Evolutionary conservation across 1,140 invertebrate genomes (phyloP).

Genomic region (Potamilus streckersoni): DNA sequence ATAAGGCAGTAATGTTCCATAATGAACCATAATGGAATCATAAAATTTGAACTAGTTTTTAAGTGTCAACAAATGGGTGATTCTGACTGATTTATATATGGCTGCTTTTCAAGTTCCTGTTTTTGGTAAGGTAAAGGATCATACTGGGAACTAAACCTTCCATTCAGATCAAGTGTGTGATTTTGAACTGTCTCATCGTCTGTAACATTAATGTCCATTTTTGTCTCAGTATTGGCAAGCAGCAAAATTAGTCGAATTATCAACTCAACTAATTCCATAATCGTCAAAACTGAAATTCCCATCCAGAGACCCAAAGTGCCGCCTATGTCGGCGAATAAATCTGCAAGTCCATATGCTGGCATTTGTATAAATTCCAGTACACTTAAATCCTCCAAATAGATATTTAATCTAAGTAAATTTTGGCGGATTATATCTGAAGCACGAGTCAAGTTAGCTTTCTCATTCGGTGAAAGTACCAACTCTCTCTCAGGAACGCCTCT

Average conservation of each 20-base stretch:
- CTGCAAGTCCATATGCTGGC: slow-evolving; percentile 57
- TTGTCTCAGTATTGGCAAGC: slow-evolving; percentile 56
- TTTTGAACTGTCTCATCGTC: slow-evolving; percentile 8
- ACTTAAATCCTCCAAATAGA: slow-evolving; percentile 61
- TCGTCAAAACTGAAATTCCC: slow-evolving; percentile 63
- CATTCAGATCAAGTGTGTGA: slow-evolving; percentile 12
- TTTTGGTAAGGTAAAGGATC: slow-evolving; percentile 27
- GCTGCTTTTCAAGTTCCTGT: slow-evolving; percentile 5
- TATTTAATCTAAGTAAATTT: slow-evolving; percentile 59
- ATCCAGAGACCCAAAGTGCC: slow-evolving; percentile 64
- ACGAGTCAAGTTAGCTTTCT: slow-evolving; percentile 34
- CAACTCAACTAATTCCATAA: slow-evolving; percentile 62
- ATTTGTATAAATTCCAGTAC: slow-evolving; percentile 60
- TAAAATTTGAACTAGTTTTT: too few species aligned
- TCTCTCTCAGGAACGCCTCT: background rate
- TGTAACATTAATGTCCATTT: slow-evolving; percentile 7
- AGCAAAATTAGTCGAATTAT: slow-evolving; percentile 51
- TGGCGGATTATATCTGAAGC: slow-evolving; percentile 58
- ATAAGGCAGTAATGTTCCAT: too few species aligned
- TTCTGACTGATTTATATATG: slow-evolving; percentile 12
- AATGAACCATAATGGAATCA: too few species aligned
- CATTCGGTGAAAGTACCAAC: background rate
- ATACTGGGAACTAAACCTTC: slow-evolving; percentile 16
- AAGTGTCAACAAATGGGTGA: slow-evolving; percentile 18
- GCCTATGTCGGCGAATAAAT: slow-evolving; percentile 63